Evolutionary conservation across 2,113 vertebrate genomes (phyloP).

Genomic region (Typhlomys cinereus): DNA sequence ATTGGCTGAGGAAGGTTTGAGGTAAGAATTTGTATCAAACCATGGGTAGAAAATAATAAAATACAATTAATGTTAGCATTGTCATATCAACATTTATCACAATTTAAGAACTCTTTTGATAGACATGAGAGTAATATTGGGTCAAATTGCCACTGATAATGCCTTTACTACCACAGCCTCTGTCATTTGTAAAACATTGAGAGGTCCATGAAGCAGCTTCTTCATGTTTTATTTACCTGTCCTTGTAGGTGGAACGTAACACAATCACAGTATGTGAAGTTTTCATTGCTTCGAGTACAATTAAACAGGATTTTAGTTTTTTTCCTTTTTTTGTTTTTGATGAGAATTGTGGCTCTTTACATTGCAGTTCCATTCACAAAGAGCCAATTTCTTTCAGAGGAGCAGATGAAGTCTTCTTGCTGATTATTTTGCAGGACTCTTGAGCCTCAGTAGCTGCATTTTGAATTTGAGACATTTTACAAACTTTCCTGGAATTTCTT

Average conservation of each 20-base stretch:
- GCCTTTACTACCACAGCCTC: not conserved
- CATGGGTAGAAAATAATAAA: constrained; percentile 22
- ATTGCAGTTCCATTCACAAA: not conserved
- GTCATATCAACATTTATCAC: not conserved
- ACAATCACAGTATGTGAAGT: constrained; percentile 19
- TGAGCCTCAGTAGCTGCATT: not conserved
- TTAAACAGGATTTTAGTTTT: constrained; percentile 30
- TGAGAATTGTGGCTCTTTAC: not conserved
- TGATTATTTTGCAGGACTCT: not conserved
- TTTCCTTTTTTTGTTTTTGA: not conserved
- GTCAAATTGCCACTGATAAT: not conserved
- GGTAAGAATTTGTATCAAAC: not conserved
- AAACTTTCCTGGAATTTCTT: constrained; percentile 28
- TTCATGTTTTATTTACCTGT: constrained; percentile 14
- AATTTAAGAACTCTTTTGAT: not conserved
- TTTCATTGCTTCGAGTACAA: constrained; percentile 36
- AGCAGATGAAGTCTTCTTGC: not conserved
- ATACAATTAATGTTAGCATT: not conserved
- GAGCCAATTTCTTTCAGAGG: not conserved
- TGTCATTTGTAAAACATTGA: constrained; percentile 59
- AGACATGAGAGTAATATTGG: not conserved
- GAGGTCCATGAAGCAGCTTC: constrained; percentile 19
- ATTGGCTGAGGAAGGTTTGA: not conserved
- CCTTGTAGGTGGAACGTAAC: constrained; percentile 21
- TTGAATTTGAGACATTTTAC: constrained; percentile 25